Evolutionary conservation across 2,888 invertebrate species (phyloP), one percentile per base, ranked within the genome.

Genomic region (Cephus pulcher): DNA sequence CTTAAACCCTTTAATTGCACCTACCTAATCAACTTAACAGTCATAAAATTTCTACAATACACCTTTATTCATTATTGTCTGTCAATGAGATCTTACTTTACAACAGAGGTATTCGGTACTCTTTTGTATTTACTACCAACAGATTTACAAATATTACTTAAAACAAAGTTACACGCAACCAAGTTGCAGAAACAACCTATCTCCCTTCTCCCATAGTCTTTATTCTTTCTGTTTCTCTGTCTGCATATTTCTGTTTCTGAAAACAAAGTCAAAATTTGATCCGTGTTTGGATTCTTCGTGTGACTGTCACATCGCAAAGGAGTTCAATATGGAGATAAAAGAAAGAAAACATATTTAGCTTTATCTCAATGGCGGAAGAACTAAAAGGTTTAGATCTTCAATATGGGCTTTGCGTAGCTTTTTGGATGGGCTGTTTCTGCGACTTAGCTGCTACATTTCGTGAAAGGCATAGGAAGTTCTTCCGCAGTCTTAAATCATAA

Each of bases 401-500:
- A 56, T 23, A 23, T 56, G 56, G 56, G 56, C 23, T 56, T 56
- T 56, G 56, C 23, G 56, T 56, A 56, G 56, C 23, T 56, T 23
- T 56, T 56, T 56, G 56, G 56, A 56, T 56, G 70, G 76, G 79
- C 78, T 77, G 86, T 88, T 87, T 87, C 87, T 86, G 88, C 84
- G 84, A 84, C 87, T 90, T 87, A 80, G 81, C 82, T 87, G 82
- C 80, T 82, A 81, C 75, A 77, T 80, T 82, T 82, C 81, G 80
- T 82, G 83, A 82, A 80, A 81, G 81, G 81, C 82, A 79, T 81
- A 84, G 83, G 80, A 78, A 82, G 80, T 84, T 83, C 82, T 84
- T 83, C 84, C 85, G 85, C 84, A 87, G 84, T 89, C 85, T 88
- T 83, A 89, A 88, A 86, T 88, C 80, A 88, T 88, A 86, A 89